Evolutionary conservation across 2,113 vertebrate species (phyloP), one percentile per base, ranked within the genome.

Genomic region (Xenopus laevis): DNA sequence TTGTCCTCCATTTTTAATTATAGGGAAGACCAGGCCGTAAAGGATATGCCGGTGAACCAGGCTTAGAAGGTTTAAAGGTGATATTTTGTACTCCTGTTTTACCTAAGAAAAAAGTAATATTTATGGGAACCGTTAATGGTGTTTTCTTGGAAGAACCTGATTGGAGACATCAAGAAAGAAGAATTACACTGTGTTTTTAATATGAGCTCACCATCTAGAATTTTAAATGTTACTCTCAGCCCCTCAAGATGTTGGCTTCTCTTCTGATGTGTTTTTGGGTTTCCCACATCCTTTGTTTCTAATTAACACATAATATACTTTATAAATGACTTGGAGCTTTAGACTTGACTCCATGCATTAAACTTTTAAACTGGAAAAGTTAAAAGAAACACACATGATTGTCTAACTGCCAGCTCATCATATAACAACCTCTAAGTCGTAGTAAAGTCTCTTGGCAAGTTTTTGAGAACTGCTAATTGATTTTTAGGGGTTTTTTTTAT

Each of bases 21-120:
- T 80, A 98, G 96, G 97, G 97, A 80, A 94, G 94, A 78, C 84
- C 85, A 59, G 96, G 97, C 79, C 92, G 85, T 75, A 96, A 96
- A 81, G 96, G 97, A 10, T 86, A 90, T 73, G 70, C 83, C 0
- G 96, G 96, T 55, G 95, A 97, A 84, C 85, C 88, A 77, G 96
- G 96, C 57, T 86, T 78, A 0, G 96, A 95, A 71, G 96, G 96
- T 47, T 83, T 93, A 72, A 92, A 90, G 90, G 97, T 98, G 82
- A 81, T 68, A 45, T 45, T 45, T 44, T 63, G 8, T 30, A 40
- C 12, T 33, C 33, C 2, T 63, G 15, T 30, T 13, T 63, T 30
- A 63, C 4, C n/a, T n/a, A n/a, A n/a, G n/a, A n/a, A n/a, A n/a
- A 23, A 50, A 13, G 47, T 12, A 50, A 4, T 40, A 50, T 50